phyloP scores from a whole-genome alignment of 2,888 invertebrate species.

The Portevinia maculata region DNA sequence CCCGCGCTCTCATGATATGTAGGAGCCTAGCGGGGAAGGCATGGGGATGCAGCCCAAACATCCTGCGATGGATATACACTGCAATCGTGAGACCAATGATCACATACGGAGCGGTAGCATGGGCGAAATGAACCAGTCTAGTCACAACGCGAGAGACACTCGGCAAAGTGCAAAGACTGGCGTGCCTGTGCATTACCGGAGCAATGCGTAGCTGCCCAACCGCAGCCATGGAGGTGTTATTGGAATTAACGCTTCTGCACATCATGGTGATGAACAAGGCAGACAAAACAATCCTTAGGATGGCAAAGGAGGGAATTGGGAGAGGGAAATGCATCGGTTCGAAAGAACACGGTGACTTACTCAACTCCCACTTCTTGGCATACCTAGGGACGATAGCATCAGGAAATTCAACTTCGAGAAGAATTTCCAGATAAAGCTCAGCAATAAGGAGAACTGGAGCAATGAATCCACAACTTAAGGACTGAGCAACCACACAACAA shows the following conservation, averaged over 20 bases:
- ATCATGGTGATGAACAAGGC: no score
- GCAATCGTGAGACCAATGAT: slow-evolving; percentile 8
- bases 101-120: slow-evolving; percentile 5
- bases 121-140: neutral
- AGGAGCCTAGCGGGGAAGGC: neutral
- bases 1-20: slow-evolving; percentile 4
- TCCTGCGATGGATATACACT: neutral
- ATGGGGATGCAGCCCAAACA: neutral
- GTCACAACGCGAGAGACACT: neutral
- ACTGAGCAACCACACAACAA: neutral
- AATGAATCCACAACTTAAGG: neutral
- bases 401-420: neutral
- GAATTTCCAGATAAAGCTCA: neutral
- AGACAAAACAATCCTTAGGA: neutral
- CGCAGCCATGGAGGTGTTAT: neutral
- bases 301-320: neutral
- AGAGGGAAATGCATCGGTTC: no score
- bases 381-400: no score
- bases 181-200: neutral
- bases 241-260: neutral
- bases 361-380: no score
- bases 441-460: neutral
- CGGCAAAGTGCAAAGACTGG: neutral
- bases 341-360: no score
- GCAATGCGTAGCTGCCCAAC: neutral